Evolutionary conservation across 2,113 vertebrate species (phyloP), one percentile per base, ranked within the genome.

Genomic region (Poecilia latipinna): DNA sequence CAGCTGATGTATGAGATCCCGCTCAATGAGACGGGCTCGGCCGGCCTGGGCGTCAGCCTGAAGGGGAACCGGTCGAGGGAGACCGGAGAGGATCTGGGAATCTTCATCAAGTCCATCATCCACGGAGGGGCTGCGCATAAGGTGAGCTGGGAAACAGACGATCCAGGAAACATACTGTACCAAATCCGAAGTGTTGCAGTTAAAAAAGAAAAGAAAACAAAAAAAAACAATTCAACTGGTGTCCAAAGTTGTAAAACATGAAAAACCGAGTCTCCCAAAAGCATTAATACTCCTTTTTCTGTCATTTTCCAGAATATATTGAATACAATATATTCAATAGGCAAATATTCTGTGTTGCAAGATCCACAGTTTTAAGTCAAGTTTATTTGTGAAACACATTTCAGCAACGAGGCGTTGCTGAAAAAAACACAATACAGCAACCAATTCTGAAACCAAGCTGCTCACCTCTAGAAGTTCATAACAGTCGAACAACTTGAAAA

Each of bases 91-190:
- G 98, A 99, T 90, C 92, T 99, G 86, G 98, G 98, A 32, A 98
- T 99, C 94, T 99, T 99, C 89, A 98, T 99, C 93, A 99, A 98
- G 92, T 98, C 97, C 3, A 88, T 99, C 88, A 99, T 99, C 90
- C 96, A 98, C 0, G 98, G 98, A 89, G 98, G 98, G 12, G 98
- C 98, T 31, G 98, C 98, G 24, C 95, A 95, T 86, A 99, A 99
- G 98, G 98, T 99, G 24, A n/a, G 51, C 8, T n/a, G 51, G 51
- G 24, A 57, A 57, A n/a, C 51, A 11, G 51, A 24, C 24, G 24
- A 57, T 8, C 51, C 22, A 24, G 22, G 48, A 51, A 51, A 17
- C 15, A 0, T 24, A 51, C 19, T 54, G 22, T 5, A 54, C 48
- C 48, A 54, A 54, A 54, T 19, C 15, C 7, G 13, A 37, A 37